Base-by-base conservation (phyloP, 2,888 invertebrate genomes). In the Drosophila anomalata region DNA sequence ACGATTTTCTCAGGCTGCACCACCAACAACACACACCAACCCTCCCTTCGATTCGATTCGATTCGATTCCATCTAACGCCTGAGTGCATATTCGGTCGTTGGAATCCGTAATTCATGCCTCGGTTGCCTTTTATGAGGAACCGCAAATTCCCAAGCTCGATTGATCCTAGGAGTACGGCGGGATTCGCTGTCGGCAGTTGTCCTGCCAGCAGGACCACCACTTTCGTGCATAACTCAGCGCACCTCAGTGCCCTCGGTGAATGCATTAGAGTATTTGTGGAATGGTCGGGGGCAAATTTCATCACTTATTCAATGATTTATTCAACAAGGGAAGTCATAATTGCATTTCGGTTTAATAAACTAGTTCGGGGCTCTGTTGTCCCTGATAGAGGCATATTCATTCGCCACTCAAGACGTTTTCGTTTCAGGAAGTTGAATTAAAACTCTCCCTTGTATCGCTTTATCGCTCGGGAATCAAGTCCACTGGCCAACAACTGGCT, bases 51-150 rank as follows among this genome's bases (percentile, higher is more conserved):
- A 41, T 29, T 29, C 59, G 26, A 56, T 31, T 42, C 62, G 51
- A 61, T 62, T 44, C 44, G 75, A 85, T 75, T 76, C 59, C 75
- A 71, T 82, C 76, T 73, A 78, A 78, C 82, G 85, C 81, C 78
- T 75, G 71, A 76, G 48, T 87, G 88, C 82, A 85, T 73, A 22
- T 68, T 44, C 57, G 50, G 52, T 55, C 50, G 46, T 31, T 52
- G 56, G 46, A 33, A 67, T 67, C 54, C 67, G 77, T 79, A 88
- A 86, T 88, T 88, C 79, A 87, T 82, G 82, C 54, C 63, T 67
- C 67, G 50, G 78, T 75, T 4, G 36, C 17, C n/a, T 65, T 69
- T 67, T 80, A 75, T 75, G 48, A 31, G 48, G 77, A 79, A 80
- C 87, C 80, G 59, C 80, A 83, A 68, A 80, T 79, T 80, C 87